These are phyloP conservation scores for Microplitis manilae DNA, from an alignment of 2,888 invertebrate genomes.

Conservation along the genomic window DNA sequence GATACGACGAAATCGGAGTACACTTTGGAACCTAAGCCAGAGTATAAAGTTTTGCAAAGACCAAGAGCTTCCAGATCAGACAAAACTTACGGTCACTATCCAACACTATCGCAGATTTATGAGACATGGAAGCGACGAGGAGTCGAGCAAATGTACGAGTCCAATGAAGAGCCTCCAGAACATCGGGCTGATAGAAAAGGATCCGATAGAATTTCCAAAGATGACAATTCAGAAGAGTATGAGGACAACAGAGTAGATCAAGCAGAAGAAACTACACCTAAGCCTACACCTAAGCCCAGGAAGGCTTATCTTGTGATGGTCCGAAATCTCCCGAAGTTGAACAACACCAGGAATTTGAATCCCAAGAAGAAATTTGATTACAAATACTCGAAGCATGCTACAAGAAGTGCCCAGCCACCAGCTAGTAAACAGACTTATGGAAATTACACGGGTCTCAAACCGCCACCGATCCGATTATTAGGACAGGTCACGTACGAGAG, in stretches of 20 bases:
- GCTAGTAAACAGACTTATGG: conserved; percentile 26
- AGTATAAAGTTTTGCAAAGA: background rate
- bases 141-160: conserved; percentile 16
- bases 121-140: conserved; percentile 47
- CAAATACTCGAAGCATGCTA: too few relatives aligned
- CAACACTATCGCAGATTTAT: conserved; percentile 39
- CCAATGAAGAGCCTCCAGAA: background rate
- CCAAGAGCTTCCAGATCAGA: background rate
- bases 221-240: conserved; percentile 9
- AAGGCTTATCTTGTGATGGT: conserved; percentile 46
- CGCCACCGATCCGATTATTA: conserved; percentile 47
- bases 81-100: conserved; percentile 5
- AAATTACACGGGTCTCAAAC: conserved; percentile 48
- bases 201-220: conserved; percentile 14
- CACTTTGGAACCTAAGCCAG: conserved; percentile 18
- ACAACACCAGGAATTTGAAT: background rate
- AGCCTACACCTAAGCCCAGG: conserved; percentile 12
- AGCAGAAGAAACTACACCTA: too few relatives aligned
- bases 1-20: too few relatives aligned
- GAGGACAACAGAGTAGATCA: too few relatives aligned
- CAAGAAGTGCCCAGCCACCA: too few relatives aligned
- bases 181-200: conserved; percentile 3
- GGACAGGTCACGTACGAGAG: conserved; percentile 45
- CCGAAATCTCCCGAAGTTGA: conserved; percentile 8
- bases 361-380: background rate